A percentile compares a stretch with the other conserved stretches of the same genome.
phyloP scores from a whole-genome alignment of 23 tunicate genomes.

The Clavelina lepadiformis region DNA sequence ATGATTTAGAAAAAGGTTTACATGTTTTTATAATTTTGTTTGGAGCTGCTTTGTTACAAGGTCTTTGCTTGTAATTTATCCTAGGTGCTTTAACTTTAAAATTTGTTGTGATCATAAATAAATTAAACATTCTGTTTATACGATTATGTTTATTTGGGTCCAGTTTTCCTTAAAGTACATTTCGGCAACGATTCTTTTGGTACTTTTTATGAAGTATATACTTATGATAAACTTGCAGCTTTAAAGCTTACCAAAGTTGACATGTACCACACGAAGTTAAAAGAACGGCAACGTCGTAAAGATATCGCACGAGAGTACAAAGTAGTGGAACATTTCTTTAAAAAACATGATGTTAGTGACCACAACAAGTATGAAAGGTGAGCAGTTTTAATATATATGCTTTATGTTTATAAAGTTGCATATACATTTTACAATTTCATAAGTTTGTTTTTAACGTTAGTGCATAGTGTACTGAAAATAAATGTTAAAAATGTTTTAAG shows the following conservation, averaged over 20 bases:
- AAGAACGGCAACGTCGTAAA: constrained; percentile 75
- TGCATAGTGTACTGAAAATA: too few species aligned
- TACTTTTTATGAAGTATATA: background rate
- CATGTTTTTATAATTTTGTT: background rate
- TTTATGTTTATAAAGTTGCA: background rate
- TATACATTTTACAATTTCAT: background rate
- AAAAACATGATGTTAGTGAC: constrained; percentile 2
- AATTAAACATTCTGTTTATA: too few species aligned
- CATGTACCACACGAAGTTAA: constrained; percentile 49
- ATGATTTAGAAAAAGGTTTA: constrained; percentile 50
- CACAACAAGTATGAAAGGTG: constrained; percentile 31
- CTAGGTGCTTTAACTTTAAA: background rate
- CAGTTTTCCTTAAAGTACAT: too few species aligned
- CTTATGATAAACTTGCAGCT: constrained; percentile 6
- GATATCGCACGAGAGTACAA: constrained; percentile 70
- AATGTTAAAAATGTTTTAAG: too few species aligned
- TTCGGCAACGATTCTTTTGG: too few species aligned
- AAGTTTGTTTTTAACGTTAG: too few species aligned
- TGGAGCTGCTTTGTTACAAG: background rate
- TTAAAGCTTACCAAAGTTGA: constrained; percentile 66
- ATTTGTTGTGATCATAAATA: too few species aligned
- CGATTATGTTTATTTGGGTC: too few species aligned
- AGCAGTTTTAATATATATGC: background rate
- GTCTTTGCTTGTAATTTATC: background rate
- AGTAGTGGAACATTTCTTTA: constrained; percentile 66